phyloP scores from a whole-genome alignment of 23 tunicate genomes.

The Halocynthia roretzi region DNA sequence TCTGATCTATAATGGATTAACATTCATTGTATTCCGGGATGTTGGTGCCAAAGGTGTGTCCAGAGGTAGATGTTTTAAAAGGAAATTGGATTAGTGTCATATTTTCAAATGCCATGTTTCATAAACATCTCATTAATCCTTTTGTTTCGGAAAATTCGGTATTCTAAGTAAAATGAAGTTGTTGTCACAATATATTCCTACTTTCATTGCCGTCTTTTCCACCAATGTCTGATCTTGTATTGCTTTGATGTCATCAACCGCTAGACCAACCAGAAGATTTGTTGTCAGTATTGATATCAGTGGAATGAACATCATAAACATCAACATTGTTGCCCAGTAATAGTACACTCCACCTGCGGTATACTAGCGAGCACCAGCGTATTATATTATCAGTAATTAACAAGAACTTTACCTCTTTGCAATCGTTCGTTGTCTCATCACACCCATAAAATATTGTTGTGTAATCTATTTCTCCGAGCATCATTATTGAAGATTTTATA shows the following conservation, averaged over 20 bases:
- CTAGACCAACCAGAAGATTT: conserved; percentile 46
- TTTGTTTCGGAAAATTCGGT: no score
- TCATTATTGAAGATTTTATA: conserved; percentile 34
- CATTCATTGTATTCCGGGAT: no score
- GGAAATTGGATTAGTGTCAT: no score
- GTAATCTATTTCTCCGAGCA: conserved; percentile 45
- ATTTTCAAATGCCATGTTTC: no score
- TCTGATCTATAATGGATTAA: conserved; percentile 16
- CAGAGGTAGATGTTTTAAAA: no score
- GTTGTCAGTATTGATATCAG: conserved; percentile 34
- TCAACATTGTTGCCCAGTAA: conserved; percentile 2
- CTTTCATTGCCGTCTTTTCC: conserved; percentile 37
- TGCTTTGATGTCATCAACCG: conserved; percentile 48
- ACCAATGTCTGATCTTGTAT: conserved; percentile 24
- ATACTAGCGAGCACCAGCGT: conserved; percentile 5
- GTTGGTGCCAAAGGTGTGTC: no score
- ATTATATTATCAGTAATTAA: not conserved
- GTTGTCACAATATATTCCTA: conserved; percentile 9
- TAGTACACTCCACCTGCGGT: conserved; percentile 7
- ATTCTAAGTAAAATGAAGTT: no score
- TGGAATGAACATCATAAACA: conserved; percentile 9
- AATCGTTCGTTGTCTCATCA: not conserved
- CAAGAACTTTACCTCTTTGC: not conserved
- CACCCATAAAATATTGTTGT: conserved; percentile 21
- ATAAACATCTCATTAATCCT: no score